A percentile compares a stretch with the other conserved stretches of the same genome.
These are phyloP conservation scores for Spisula solida DNA, from an alignment of 2,888 invertebrate species.

Conservation along the genomic window DNA sequence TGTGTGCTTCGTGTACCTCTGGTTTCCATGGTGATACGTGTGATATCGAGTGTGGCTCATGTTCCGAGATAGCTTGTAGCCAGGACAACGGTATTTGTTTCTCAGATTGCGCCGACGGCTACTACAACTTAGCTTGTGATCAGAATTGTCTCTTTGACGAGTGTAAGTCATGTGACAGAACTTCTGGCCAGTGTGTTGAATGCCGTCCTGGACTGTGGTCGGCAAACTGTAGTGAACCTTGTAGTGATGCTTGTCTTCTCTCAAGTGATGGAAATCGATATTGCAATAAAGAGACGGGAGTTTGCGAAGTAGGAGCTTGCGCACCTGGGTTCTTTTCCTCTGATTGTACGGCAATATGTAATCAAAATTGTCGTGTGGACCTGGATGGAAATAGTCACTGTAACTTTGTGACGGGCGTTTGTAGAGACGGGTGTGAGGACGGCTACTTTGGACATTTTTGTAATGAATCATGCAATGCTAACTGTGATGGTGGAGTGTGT, in stretches of 20 bases:
- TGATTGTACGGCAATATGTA: slow-evolving; percentile 36
- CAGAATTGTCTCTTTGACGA: neutral
- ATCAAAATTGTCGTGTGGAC: slow-evolving; percentile 22
- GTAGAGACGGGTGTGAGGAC: slow-evolving; percentile 48
- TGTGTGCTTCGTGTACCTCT: slow-evolving; percentile 29
- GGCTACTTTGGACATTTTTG: slow-evolving; percentile 46
- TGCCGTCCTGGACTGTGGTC: slow-evolving; percentile 46
- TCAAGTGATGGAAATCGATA: slow-evolving; percentile 40
- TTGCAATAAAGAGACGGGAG: slow-evolving; percentile 46
- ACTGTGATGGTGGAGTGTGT: slow-evolving; percentile 41
- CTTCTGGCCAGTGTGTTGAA: slow-evolving; percentile 27
- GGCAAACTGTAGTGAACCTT: slow-evolving; percentile 9
- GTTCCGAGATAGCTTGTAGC: slow-evolving; percentile 30
- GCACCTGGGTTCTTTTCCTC: slow-evolving; percentile 37
- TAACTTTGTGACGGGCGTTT: slow-evolving; percentile 36
- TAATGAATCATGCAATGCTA: slow-evolving; percentile 20
- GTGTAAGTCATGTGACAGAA: slow-evolving; percentile 40
- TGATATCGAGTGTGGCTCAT: slow-evolving; percentile 38
- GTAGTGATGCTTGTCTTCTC: slow-evolving; percentile 44
- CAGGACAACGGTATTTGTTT: slow-evolving; percentile 50
- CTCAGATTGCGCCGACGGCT: slow-evolving; percentile 38
- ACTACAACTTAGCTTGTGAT: slow-evolving; percentile 36
- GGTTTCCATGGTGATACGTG: slow-evolving; percentile 43
- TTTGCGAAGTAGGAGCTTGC: slow-evolving; percentile 41
- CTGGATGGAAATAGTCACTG: slow-evolving; percentile 5